Conservation (phyloP, 1,140 invertebrate genomes). For the Holcopasites calliopsidis region DNA sequence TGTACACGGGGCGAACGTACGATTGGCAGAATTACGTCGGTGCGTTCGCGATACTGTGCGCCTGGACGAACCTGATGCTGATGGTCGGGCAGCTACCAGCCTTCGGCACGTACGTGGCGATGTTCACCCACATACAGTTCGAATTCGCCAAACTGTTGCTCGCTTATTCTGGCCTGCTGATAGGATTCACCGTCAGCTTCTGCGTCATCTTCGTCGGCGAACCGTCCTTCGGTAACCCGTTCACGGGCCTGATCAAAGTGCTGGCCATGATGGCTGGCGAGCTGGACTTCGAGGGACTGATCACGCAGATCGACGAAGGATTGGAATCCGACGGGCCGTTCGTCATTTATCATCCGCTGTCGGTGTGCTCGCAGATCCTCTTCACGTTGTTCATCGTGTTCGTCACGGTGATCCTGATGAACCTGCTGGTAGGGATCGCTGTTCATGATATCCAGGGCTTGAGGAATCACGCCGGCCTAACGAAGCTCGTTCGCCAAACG, state of each 20-base stretch:
- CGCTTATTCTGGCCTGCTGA: slow-evolving; percentile 83
- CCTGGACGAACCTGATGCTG: slow-evolving; percentile 84
- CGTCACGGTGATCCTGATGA: slow-evolving; percentile 86
- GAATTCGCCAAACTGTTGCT: slow-evolving; percentile 83
- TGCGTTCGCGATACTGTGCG: slow-evolving; percentile 83
- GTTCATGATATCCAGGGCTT: slow-evolving; percentile 85
- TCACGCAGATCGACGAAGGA: slow-evolving; percentile 77
- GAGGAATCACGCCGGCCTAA: slow-evolving; percentile 84
- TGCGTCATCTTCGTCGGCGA: slow-evolving; percentile 84
- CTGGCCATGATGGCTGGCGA: slow-evolving; percentile 87
- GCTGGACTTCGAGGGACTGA: slow-evolving; percentile 83
- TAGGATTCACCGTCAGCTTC: slow-evolving; percentile 84
- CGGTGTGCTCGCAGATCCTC: slow-evolving; percentile 83
- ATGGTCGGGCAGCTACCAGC: slow-evolving; percentile 84
- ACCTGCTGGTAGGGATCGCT: slow-evolving; percentile 85
- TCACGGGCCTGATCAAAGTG: slow-evolving; percentile 83
- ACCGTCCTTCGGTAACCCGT: slow-evolving; percentile 82
- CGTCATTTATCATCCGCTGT: slow-evolving; percentile 76
- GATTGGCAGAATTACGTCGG: slow-evolving; percentile 84
- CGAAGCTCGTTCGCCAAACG: slow-evolving; percentile 84
- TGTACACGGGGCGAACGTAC: slow-evolving; percentile 78
- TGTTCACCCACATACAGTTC: slow-evolving; percentile 84
- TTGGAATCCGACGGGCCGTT: slow-evolving; percentile 67
- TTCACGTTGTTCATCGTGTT: slow-evolving; percentile 84
- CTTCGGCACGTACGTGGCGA: slow-evolving; percentile 85